These are phyloP conservation scores for Pangasianodon gigas DNA, from an alignment of 2,113 vertebrate genomes.

Conservation along the genomic window DNA sequence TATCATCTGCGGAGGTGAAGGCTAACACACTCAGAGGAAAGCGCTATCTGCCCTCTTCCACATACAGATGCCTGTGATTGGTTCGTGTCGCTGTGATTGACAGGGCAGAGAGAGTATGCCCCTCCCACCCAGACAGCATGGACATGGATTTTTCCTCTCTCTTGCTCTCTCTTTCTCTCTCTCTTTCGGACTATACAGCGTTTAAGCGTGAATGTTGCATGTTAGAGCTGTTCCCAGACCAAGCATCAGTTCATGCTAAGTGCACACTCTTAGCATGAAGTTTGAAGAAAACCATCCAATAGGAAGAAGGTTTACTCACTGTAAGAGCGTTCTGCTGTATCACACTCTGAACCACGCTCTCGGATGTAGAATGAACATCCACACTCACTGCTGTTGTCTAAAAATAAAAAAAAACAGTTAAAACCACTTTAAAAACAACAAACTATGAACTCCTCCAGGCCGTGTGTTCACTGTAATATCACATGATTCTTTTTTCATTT, in stretches of 20 bases:
- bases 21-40: not conserved
- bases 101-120: not conserved
- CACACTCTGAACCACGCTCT: constrained; percentile 38
- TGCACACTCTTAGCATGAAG: not conserved
- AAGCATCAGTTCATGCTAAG: not conserved
- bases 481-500: not conserved
- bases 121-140: not conserved
- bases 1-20: too few relatives aligned
- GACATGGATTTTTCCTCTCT: too few relatives aligned
- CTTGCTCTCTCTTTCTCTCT: too few relatives aligned
- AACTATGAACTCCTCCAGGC: not conserved
- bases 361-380: constrained; percentile 40
- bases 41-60: not conserved
- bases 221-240: not conserved
- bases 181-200: not conserved
- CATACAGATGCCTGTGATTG: not conserved
- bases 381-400: constrained; percentile 40
- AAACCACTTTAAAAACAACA: not conserved
- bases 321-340: constrained; percentile 16
- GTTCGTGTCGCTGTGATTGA: not conserved
- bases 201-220: not conserved
- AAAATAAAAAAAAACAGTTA: not conserved
- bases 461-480: not conserved
- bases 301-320: constrained; percentile 5
- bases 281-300: not conserved